A percentile compares a stretch with the other conserved stretches of the same genome.
phyloP scores from a whole-genome alignment of 2,888 invertebrate genomes.

The Pecten maximus region DNA sequence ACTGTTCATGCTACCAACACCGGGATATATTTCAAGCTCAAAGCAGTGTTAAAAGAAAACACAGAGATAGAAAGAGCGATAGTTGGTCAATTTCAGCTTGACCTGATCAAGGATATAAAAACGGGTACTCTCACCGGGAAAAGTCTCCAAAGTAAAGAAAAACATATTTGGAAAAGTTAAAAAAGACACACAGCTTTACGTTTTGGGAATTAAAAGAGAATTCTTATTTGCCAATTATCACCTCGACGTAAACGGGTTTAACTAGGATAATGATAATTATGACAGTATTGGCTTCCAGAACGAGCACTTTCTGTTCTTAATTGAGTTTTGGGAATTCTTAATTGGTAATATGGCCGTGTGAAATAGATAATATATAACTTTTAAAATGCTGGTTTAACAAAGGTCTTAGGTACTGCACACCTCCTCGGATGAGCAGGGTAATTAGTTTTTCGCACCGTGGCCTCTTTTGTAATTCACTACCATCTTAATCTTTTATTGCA shows the following conservation, averaged over 20 bases:
- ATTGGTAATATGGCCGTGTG: not conserved
- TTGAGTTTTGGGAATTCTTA: not conserved
- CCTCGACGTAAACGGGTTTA: conserved; percentile 17
- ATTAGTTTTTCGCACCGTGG: conserved; percentile 24
- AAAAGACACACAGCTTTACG: not conserved
- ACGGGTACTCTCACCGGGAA: too few relatives aligned
- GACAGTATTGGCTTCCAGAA: not conserved
- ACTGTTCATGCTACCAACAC: too few relatives aligned
- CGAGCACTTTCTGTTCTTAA: conserved; percentile 1
- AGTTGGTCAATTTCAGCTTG: too few relatives aligned
- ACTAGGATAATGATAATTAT: conserved; percentile 16
- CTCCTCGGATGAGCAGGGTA: not conserved
- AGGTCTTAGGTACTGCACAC: conserved; percentile 9
- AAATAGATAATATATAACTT: conserved; percentile 15
- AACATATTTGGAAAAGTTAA: not conserved
- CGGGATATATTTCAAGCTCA: too few relatives aligned
- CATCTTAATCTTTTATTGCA: conserved; percentile 17
- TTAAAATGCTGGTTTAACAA: conserved; percentile 24
- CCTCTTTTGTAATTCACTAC: conserved; percentile 28
- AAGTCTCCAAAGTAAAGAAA: too few relatives aligned
- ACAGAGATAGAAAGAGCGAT: too few relatives aligned
- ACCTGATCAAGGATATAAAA: too few relatives aligned
- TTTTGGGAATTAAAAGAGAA: not conserved
- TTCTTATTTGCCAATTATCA: conserved; percentile 17
- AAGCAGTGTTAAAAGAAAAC: too few relatives aligned